Percentiles rank a stretch among this genome's conserved stretches.
These are phyloP conservation scores for Columba guinea DNA, from an alignment of 2,797 vertebrate species.

Conservation along the genomic window DNA sequence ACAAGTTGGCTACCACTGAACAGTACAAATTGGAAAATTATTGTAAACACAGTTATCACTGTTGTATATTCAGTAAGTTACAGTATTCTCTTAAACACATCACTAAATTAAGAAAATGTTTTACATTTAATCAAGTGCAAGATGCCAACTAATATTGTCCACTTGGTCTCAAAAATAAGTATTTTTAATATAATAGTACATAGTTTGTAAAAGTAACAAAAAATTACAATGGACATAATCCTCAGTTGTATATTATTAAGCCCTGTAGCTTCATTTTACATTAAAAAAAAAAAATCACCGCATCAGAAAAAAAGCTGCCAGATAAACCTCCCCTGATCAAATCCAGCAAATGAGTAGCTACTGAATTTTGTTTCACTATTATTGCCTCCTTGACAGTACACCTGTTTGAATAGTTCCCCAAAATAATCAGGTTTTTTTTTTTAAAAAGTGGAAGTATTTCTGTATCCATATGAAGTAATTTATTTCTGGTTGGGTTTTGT, in stretches of 20 bases:
- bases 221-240: constrained; percentile 53
- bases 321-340: constrained; percentile 54
- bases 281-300: neutral
- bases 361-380: neutral
- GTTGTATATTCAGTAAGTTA: constrained; percentile 49
- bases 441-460: neutral
- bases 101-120: constrained; percentile 64
- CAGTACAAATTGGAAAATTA: constrained; percentile 48
- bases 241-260: constrained; percentile 44
- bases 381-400: neutral
- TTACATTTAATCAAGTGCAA: constrained; percentile 65
- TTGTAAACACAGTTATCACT: constrained; percentile 67
- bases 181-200: constrained; percentile 46
- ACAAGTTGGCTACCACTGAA: constrained; percentile 50
- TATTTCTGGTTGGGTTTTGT: neutral
- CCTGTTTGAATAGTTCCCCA: neutral
- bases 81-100: constrained; percentile 54
- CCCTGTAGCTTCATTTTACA: constrained; percentile 51
- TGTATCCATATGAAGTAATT: neutral
- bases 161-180: constrained; percentile 53
- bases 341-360: constrained; percentile 38
- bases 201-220: constrained; percentile 30
- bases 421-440: neutral
- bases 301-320: constrained; percentile 8
- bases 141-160: constrained; percentile 32